A percentile compares a stretch with the other conserved stretches of the same genome.
These are phyloP conservation scores for Hoplostethus mediterraneus DNA, from an alignment of 2,797 vertebrate species.

Conservation along the genomic window DNA sequence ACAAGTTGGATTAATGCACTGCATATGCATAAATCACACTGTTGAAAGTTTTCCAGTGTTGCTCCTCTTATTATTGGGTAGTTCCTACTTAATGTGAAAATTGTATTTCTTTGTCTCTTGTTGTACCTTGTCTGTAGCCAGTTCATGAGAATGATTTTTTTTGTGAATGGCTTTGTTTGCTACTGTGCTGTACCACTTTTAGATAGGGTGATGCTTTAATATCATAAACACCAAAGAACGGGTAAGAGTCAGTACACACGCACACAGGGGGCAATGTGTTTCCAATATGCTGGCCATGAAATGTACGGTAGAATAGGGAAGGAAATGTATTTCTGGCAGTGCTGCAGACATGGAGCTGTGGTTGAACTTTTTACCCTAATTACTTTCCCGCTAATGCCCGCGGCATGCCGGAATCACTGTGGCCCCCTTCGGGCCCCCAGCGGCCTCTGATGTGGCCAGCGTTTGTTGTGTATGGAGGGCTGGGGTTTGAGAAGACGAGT, in stretches of 20 bases:
- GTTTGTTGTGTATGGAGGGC: constrained; percentile 91
- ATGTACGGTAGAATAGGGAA: constrained; percentile 86
- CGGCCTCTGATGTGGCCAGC: constrained; percentile 93
- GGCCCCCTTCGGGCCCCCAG: constrained; percentile 88
- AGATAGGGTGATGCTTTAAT: constrained; percentile 74
- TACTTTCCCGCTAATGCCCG: constrained; percentile 94
- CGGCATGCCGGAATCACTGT: constrained; percentile 94
- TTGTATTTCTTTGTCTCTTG: not conserved
- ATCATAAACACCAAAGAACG: constrained; percentile 83
- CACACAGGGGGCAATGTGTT: constrained; percentile 78
- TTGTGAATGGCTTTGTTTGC: constrained; percentile 16
- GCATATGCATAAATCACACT: constrained; percentile 42
- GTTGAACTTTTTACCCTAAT: constrained; percentile 99
- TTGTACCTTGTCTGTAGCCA: constrained; percentile 8
- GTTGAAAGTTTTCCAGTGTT: constrained; percentile 18
- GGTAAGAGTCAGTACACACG: constrained; percentile 71
- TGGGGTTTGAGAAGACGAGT: constrained; percentile 66
- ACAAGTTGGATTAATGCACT: constrained; percentile 49
- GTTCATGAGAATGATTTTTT: not conserved
- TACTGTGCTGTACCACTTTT: constrained; percentile 11
- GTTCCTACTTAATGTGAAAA: constrained; percentile 2
- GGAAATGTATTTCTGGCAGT: constrained; percentile 93
- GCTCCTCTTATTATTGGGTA: constrained; percentile 12
- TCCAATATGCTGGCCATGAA: constrained; percentile 86
- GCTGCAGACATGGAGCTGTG: constrained; percentile 87